Percentiles rank a stretch among this genome's conserved stretches.
These are phyloP conservation scores for Lithophane ornitopus DNA, from an alignment of 2,888 invertebrate genomes.

Conservation along the genomic window DNA sequence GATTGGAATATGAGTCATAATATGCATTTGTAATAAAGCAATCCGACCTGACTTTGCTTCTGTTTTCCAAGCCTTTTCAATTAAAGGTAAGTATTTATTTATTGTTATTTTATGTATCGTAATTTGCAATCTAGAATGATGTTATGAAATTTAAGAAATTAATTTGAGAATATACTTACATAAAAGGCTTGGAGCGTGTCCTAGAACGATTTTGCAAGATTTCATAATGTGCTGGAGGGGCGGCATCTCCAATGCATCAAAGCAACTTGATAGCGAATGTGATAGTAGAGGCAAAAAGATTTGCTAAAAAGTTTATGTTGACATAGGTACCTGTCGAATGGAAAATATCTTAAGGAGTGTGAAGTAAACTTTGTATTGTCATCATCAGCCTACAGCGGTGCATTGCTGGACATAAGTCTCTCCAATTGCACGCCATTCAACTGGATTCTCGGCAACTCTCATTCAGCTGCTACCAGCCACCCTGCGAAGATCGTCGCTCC, in stretches of 20 bases:
- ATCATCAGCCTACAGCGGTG: neutral
- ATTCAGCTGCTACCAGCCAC: neutral
- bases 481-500: neutral
- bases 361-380: neutral
- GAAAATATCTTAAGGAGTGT: neutral
- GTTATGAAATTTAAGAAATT: conserved; percentile 24
- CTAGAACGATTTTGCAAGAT: conserved; percentile 19
- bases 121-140: neutral
- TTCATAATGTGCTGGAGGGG: neutral
- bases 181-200: conserved; percentile 36
- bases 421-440: neutral
- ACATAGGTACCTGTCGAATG: neutral
- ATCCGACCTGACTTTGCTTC: neutral
- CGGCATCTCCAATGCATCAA: conserved; percentile 6
- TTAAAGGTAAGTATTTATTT: neutral
- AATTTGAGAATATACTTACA: conserved; percentile 15
- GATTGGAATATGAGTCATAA: conserved; percentile 42
- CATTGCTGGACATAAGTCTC: neutral
- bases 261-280: conserved; percentile 16
- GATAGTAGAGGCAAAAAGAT: neutral
- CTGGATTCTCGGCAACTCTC: neutral
- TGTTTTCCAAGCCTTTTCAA: neutral
- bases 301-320: conserved; percentile 1
- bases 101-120: neutral
- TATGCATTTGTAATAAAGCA: conserved; percentile 9